Conservation (phyloP, 2,797 vertebrate species). For the Alosa sapidissima region DNA sequence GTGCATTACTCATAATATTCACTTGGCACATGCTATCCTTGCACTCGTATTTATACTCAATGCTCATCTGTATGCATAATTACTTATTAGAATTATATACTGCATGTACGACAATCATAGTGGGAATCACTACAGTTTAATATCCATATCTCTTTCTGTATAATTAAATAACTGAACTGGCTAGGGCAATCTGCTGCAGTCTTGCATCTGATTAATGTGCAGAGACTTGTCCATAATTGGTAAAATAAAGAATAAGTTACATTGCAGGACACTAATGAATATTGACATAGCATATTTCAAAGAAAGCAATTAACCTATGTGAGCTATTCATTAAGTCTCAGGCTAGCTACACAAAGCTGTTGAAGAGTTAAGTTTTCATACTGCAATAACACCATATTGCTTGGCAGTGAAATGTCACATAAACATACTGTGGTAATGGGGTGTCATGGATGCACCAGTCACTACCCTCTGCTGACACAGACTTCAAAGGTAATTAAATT, state of each 20-base stretch:
- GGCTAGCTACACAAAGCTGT: not conserved
- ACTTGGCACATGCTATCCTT: no score
- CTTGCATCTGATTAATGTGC: not conserved
- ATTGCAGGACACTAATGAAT: not conserved
- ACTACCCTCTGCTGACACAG: slow-evolving; percentile 71
- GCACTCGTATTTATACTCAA: no score
- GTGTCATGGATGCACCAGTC: slow-evolving; percentile 77
- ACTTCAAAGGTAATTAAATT: slow-evolving; percentile 74
- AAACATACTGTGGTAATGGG: slow-evolving; percentile 37
- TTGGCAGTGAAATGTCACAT: slow-evolving; percentile 6
- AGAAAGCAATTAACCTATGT: not conserved
- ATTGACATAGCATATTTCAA: not conserved
- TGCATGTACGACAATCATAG: not conserved
- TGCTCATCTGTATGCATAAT: not conserved
- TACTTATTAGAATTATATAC: not conserved
- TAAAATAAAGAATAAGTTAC: not conserved
- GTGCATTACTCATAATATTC: no score
- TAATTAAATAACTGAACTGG: not conserved
- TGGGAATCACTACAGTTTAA: not conserved
- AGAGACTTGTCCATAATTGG: not conserved
- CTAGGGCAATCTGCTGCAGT: not conserved
- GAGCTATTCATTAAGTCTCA: not conserved
- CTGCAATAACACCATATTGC: not conserved
- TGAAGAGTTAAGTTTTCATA: not conserved
- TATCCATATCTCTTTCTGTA: not conserved